Base-by-base conservation (phyloP, 2,797 vertebrate genomes). In the Mormyrus proboscirostris region DNA sequence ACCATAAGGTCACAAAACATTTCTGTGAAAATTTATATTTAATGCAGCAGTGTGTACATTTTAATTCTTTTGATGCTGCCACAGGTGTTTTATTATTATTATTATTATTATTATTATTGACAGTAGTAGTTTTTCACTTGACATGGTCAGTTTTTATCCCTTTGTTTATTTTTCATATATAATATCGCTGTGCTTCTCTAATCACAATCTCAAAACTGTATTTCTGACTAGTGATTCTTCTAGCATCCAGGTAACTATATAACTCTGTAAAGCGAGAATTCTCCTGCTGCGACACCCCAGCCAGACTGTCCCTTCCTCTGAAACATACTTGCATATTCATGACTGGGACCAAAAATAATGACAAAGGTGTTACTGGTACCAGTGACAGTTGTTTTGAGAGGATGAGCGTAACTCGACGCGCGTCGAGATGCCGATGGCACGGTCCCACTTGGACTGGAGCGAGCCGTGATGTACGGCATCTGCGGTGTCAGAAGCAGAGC, bases 381-480 rank as follows among this genome's bases (percentile, higher is more conserved):
- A 76, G 33, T 50, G 25, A 82, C 9, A 14, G 2, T 82, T 76
- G 55, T 10, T 59, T 41, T 51, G 47, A 22, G n/a, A 47, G 38
- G 49, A 33, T 14, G 14, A 29, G 10, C 12, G n/a, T 4, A 55
- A n/a, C 2, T 29, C 29, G 2, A 29, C 57, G 25, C 41, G 10
- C 19, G 4, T 44, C 8, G 3, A 12, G 50, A 47, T 73, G 44
- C 4, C 10, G 50, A 22, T 88, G 38, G 14, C 22, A 7, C 6
- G 1, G n/a, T 62, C n/a, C 19, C 19, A 33, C 41, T 44, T 16
- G 38, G 83, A 90, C 89, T 76, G 65, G 90, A 89, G 59, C 88
- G 62, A 62, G 73, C 83, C 89, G 38, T 90, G 90, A 91, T 90
- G 88, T 88, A 55, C 55, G 22, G 16, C 38, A 90, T 92, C 89